Conservation (phyloP, 2,113 vertebrate genomes). For the Callaeas wilsoni region DNA sequence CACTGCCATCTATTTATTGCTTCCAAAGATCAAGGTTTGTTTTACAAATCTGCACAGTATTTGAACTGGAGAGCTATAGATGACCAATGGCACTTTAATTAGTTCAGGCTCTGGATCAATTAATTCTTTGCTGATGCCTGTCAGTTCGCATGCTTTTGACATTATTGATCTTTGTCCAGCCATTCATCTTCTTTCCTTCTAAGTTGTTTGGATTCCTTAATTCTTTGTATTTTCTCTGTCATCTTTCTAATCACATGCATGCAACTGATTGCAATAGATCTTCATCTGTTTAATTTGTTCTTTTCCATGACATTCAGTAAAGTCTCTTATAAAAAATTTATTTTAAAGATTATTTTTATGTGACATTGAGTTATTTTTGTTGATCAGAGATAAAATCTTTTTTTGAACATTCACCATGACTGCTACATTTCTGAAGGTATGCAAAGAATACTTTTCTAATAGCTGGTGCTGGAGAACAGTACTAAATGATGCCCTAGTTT, state of each 20-base stretch:
- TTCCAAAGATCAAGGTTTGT: constrained; percentile 6
- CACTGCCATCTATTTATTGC: constrained; percentile 6
- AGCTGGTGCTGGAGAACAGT: background rate
- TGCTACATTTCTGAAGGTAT: background rate
- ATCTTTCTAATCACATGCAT: background rate
- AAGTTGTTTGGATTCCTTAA: constrained; percentile 17
- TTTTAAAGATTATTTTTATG: background rate
- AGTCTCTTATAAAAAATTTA: background rate
- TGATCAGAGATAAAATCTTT: background rate
- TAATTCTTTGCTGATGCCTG: background rate
- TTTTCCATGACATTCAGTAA: background rate
- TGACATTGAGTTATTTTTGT: background rate
- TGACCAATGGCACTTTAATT: constrained; percentile 58
- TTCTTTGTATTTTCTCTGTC: constrained; percentile 25
- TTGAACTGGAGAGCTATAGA: background rate
- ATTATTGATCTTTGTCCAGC: constrained; percentile 45
- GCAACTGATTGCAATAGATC: background rate
- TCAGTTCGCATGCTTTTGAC: background rate
- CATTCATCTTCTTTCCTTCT: constrained; percentile 13
- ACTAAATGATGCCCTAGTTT: background rate
- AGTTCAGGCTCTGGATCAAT: constrained; percentile 44
- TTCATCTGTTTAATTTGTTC: background rate
- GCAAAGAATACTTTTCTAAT: background rate
- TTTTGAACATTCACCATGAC: background rate
- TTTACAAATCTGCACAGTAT: constrained; percentile 2